Base-by-base conservation (phyloP, 2,797 vertebrate species). In the Sphaeramia orbicularis region DNA sequence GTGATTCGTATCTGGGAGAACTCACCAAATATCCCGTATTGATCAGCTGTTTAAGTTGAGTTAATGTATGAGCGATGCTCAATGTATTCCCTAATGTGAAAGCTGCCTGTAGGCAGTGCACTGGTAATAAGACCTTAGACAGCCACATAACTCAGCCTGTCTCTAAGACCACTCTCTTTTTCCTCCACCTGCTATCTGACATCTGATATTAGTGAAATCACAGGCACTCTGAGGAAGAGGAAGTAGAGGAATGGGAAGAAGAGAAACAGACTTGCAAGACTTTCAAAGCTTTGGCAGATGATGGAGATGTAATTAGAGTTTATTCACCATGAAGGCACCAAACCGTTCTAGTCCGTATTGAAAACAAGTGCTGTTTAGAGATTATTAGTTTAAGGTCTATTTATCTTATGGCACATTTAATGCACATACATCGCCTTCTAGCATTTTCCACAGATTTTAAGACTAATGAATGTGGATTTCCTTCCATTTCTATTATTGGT, bases 61-160 rank as follows among this genome's bases (percentile, higher is more conserved):
- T 89, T 91, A 89, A 91, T 91, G 84, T 90, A 91, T 90, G 84
- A 91, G 87, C 40, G 70, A 89, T 78, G 78, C 80, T 81, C 76
- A 73, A 78, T 85, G 79, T 88, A 80, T 88, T 90, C 86, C 85
- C 91, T 81, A 86, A 91, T 90, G 88, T 78, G 41, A 84, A 76
- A 74, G 71, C 66, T 88, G 90, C 83, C 88, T 79, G 85, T 84
- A 84, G 89, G 85, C 81, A 81, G 78, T 74, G 77, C 68, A 45
- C 81, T 71, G 81, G 83, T 88, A 92, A 91, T 91, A 90, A 90
- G 89, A 89, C 81, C 74, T 80, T 71, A 80, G 84, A 86, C 79
- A 84, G 71, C 75, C 81, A 86, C 90, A 93, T 93, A 91, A 92
- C 81, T 91, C 91, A 89, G 76, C 47, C 71, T 82, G 82, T 86